Evolutionary conservation across 1,140 invertebrate species (phyloP).

Genomic region (Drosophila arizonae): DNA sequence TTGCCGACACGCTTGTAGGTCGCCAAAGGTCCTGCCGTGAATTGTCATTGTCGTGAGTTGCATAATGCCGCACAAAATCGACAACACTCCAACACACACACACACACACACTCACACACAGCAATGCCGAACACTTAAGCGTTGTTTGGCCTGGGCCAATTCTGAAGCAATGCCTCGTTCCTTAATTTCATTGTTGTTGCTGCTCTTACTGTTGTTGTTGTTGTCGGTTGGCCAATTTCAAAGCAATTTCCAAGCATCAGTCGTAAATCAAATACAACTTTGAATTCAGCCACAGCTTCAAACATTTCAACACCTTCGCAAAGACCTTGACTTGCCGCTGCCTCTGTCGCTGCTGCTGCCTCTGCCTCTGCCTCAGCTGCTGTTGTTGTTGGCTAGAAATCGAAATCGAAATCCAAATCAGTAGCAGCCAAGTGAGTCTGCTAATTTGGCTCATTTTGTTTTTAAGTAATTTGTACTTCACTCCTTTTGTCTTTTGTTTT

Average conservation of each 20-base stretch:
- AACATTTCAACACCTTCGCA: conserved; percentile 81
- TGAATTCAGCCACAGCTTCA: conserved; percentile 37
- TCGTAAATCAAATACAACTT: conserved; percentile 73
- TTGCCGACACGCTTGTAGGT: conserved; percentile 80
- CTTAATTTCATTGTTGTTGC: conserved; percentile 19
- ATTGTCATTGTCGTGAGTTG: conserved; percentile 82
- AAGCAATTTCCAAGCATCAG: conserved; percentile 75
- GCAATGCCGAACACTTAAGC: conserved; percentile 34
- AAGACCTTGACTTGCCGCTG: conserved; percentile 65
- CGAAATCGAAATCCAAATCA: conserved; percentile 67
- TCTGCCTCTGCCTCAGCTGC: not conserved
- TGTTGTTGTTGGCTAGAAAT: conserved; percentile 54
- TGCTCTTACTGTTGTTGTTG: not conserved
- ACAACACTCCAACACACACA: conserved; percentile 36
- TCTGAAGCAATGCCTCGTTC: conserved; percentile 66
- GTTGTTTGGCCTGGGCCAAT: conserved; percentile 55
- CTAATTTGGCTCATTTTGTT: conserved; percentile 80
- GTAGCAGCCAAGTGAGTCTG: conserved; percentile 73
- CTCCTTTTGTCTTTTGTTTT: conserved; percentile 34
- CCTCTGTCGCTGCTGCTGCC: conserved; percentile 15
- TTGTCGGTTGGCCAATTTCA: conserved; percentile 62
- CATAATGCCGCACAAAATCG: conserved; percentile 80
- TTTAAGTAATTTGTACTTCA: conserved; percentile 76
- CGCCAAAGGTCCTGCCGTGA: conserved; percentile 82
- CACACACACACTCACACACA: not conserved